Conservation (phyloP, 2,797 vertebrate genomes). For the Cyclura pinguis region DNA sequence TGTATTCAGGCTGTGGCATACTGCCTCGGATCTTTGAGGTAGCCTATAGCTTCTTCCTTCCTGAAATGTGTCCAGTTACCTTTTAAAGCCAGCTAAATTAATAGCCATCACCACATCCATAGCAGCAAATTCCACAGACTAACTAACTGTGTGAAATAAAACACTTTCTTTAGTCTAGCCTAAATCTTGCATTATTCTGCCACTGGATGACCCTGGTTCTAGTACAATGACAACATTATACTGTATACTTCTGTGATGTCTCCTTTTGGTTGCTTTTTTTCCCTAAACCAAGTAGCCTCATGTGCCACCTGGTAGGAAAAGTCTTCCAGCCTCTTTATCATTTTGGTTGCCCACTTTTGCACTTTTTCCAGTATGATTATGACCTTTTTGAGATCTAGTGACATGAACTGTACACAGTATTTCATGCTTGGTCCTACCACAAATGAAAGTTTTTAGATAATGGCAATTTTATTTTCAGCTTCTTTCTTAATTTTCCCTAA, state of each 20-base stretch:
- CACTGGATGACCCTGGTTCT: too few relatives aligned
- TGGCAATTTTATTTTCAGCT: background rate
- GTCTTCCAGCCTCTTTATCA: background rate
- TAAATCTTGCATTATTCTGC: background rate
- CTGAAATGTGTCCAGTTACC: background rate
- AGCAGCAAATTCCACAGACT: background rate
- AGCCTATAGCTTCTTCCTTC: background rate
- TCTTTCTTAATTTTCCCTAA: background rate
- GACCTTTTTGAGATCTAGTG: background rate
- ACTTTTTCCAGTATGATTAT: background rate
- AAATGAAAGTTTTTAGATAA: background rate
- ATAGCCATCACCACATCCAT: background rate
- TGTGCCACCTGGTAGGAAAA: background rate
- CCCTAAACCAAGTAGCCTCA: background rate
- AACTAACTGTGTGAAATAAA: background rate
- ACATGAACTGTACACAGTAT: background rate
- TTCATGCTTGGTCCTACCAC: background rate
- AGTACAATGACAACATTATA: background rate
- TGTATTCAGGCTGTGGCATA: too few relatives aligned
- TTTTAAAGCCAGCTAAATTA: background rate
- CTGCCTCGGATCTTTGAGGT: background rate
- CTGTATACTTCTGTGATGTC: background rate
- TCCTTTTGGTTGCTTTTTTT: background rate
- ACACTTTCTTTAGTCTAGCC: background rate
- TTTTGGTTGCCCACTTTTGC: background rate